Evolutionary conservation across 2,888 invertebrate species (phyloP).

Genomic region (Dynastes hyllus): DNA sequence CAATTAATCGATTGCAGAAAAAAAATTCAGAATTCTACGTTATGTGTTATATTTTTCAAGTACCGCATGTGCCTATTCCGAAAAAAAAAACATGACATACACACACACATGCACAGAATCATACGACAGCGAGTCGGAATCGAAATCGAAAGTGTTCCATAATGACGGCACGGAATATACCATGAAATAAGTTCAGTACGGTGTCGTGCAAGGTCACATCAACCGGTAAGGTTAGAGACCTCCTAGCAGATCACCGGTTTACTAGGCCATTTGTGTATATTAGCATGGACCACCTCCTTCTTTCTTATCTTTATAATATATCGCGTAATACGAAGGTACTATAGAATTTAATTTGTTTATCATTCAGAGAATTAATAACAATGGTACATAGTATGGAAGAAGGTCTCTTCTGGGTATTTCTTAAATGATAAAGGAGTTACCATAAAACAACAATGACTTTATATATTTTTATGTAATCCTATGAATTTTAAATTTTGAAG

Average conservation of each 20-base stretch:
- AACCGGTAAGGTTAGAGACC: constrained; percentile 46
- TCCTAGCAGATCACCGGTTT: constrained; percentile 13
- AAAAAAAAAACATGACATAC: constrained; percentile 9
- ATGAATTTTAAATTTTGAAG: no score
- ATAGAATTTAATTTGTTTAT: no score
- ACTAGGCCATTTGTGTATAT: constrained; percentile 32
- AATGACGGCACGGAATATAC: constrained; percentile 9
- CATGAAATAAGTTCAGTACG: constrained; percentile 46
- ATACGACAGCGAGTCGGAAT: neutral
- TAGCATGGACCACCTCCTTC: constrained; percentile 27
- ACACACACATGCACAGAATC: no score
- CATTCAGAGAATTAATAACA: no score
- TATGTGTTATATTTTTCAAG: constrained; percentile 44
- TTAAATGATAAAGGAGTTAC: no score
- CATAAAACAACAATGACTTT: no score
- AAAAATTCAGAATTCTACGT: constrained; percentile 53
- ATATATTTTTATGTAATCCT: no score
- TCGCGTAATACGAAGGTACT: neutral
- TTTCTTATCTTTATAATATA: neutral
- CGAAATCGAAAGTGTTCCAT: constrained; percentile 53
- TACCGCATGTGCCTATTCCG: constrained; percentile 13
- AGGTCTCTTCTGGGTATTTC: no score
- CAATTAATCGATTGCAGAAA: constrained; percentile 53
- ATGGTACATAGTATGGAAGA: no score
- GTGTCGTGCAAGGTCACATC: constrained; percentile 53